These are phyloP conservation scores for Cephalopachus bancanus DNA, from an alignment of 2,797 vertebrate species.

Conservation along the genomic window DNA sequence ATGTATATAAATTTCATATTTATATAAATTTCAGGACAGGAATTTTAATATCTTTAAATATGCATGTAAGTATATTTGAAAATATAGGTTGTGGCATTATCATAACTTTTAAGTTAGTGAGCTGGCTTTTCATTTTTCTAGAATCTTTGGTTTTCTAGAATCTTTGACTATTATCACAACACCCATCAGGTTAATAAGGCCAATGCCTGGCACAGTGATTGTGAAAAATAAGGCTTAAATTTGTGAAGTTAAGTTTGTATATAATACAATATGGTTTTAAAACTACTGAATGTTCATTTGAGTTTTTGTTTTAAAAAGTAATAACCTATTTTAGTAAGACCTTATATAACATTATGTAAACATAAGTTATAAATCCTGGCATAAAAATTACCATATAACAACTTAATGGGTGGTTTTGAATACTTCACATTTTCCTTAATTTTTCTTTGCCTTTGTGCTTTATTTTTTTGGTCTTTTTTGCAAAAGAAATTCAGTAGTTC, in stretches of 20 bases:
- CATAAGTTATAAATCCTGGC: background rate
- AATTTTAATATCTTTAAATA: background rate
- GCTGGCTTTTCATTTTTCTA: background rate
- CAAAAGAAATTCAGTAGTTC: background rate
- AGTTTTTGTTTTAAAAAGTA: background rate
- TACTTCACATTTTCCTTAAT: background rate
- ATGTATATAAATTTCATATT: background rate
- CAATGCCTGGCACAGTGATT: fast-evolving
- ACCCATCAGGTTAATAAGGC: background rate
- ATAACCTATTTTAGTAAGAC: background rate
- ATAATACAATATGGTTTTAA: background rate
- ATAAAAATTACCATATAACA: background rate
- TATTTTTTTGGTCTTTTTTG: background rate
- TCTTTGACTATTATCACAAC: background rate
- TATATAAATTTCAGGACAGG: background rate
- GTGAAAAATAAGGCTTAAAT: background rate
- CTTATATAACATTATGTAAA: background rate
- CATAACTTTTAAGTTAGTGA: background rate
- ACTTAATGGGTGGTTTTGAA: background rate
- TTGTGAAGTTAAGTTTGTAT: background rate
- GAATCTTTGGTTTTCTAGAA: background rate
- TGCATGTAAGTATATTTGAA: background rate
- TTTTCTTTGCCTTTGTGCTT: background rate
- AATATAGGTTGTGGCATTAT: background rate
- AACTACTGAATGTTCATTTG: background rate